Percentiles rank a stretch among this genome's conserved stretches.
Conservation (phyloP, 2,113 vertebrate species). For the Amblyornis subalaris region DNA sequence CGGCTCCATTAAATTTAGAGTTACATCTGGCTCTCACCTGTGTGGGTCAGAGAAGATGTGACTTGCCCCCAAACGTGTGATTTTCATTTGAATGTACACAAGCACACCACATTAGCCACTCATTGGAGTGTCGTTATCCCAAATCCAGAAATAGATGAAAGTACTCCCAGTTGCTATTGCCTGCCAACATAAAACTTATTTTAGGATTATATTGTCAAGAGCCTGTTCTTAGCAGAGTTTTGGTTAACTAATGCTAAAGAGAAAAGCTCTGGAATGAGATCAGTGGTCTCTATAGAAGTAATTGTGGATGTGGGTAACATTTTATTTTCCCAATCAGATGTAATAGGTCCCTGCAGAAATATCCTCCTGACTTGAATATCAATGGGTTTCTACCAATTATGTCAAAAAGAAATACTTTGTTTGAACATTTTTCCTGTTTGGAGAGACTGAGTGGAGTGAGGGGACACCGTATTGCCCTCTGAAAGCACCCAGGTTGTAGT, state of each 20-base stretch:
- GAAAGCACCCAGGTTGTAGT: accelerated
- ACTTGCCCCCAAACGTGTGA: background rate
- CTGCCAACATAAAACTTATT: constrained; percentile 50
- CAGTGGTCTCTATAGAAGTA: constrained; percentile 50
- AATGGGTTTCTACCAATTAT: constrained; percentile 9
- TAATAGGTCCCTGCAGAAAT: constrained; percentile 50
- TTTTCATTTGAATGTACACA: background rate
- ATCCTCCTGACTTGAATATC: constrained; percentile 34
- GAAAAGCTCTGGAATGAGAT: constrained; percentile 40
- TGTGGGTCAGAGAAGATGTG: background rate
- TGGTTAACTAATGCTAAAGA: constrained; percentile 58
- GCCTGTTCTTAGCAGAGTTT: constrained; percentile 10
- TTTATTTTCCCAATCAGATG: constrained; percentile 52
- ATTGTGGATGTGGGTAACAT: constrained; percentile 61
- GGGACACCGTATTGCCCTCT: background rate
- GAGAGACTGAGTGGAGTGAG: background rate
- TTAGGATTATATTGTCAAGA: constrained; percentile 58
- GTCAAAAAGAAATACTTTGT: background rate
- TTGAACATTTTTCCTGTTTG: background rate
- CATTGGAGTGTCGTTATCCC: constrained; percentile 28
- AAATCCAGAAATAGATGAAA: constrained; percentile 43
- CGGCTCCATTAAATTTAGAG: background rate
- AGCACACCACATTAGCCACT: constrained; percentile 1
- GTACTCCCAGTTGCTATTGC: constrained; percentile 30
- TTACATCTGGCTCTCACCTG: background rate